phyloP scores from a whole-genome alignment of 2,888 invertebrate genomes.

The Eupithecia centaureata region DNA sequence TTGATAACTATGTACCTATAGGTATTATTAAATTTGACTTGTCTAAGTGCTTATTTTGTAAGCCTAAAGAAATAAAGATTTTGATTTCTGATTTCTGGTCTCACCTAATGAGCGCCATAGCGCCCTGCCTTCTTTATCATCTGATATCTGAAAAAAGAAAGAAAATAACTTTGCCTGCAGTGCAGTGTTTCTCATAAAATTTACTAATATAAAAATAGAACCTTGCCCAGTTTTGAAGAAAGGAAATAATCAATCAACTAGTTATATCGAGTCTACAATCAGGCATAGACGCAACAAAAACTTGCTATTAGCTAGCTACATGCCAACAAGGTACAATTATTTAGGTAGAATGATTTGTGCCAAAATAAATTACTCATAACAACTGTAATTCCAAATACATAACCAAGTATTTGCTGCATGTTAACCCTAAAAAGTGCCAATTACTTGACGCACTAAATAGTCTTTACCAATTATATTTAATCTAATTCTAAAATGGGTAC shows the following conservation, averaged over 20 bases:
- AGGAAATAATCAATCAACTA: slow-evolving; percentile 25
- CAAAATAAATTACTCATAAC: slow-evolving; percentile 14
- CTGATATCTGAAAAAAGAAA: too few species aligned
- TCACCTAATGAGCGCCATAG: too few species aligned
- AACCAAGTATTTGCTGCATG: slow-evolving; percentile 9
- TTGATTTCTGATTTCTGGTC: too few species aligned
- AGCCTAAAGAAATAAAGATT: too few species aligned
- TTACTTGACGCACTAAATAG: slow-evolving; percentile 21
- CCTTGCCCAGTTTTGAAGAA: background rate
- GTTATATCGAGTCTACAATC: slow-evolving; percentile 9
- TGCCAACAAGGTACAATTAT: slow-evolving; percentile 14
- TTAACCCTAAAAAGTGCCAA: slow-evolving; percentile 18
- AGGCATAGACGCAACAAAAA: slow-evolving; percentile 6
- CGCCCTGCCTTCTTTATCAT: too few species aligned
- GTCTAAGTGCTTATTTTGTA: too few species aligned
- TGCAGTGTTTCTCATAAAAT: too few species aligned
- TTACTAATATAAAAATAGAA: background rate
- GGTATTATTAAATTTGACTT: too few species aligned
- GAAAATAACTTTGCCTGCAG: too few species aligned
- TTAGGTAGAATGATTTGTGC: slow-evolving; percentile 6
- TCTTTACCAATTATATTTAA: slow-evolving; percentile 15
- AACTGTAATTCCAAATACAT: slow-evolving; percentile 8
- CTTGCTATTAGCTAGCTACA: slow-evolving; percentile 3
- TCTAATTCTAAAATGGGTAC: slow-evolving; percentile 7
- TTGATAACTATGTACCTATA: too few species aligned